These are phyloP conservation scores for Hephaestus fuliginosus DNA, from an alignment of 2,797 vertebrate species.

Conservation along the genomic window DNA sequence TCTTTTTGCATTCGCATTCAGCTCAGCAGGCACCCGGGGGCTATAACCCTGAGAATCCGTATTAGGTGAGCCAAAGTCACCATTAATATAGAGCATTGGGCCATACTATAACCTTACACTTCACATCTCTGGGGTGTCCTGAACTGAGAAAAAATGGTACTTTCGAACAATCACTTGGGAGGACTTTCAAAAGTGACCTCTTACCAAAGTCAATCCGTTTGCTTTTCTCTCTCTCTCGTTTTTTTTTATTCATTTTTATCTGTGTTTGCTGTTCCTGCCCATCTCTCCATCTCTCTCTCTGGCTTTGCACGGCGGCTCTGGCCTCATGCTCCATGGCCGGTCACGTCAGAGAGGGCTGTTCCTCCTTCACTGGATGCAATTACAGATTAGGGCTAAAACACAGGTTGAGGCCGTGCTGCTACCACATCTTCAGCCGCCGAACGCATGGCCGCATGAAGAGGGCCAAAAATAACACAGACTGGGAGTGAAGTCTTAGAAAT, in stretches of 20 bases:
- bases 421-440: conserved; percentile 31
- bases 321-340: conserved; percentile 56
- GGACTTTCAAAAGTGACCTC: conserved; percentile 87
- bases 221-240: conserved; percentile 65
- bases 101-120: conserved; percentile 87
- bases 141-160: conserved; percentile 79
- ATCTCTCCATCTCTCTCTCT: conserved; percentile 66
- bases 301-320: conserved; percentile 46
- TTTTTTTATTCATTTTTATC: conserved; percentile 72
- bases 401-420: conserved; percentile 61
- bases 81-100: conserved; percentile 88
- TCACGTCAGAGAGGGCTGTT: conserved; percentile 53
- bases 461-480: conserved; percentile 1
- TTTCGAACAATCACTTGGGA: conserved; percentile 83
- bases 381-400: conserved; percentile 79
- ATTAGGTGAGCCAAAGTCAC: conserved; percentile 88
- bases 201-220: conserved; percentile 85
- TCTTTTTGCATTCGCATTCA: conserved; percentile 84
- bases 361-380: conserved; percentile 72
- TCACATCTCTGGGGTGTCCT: conserved; percentile 86
- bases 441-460: conserved; percentile 3
- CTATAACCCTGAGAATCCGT: conserved; percentile 88
- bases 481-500: conserved; percentile 6
- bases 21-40: conserved; percentile 84
- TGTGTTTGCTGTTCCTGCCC: conserved; percentile 66